Conservation (phyloP, 1,140 invertebrate genomes). For the Cyclina sinensis region DNA sequence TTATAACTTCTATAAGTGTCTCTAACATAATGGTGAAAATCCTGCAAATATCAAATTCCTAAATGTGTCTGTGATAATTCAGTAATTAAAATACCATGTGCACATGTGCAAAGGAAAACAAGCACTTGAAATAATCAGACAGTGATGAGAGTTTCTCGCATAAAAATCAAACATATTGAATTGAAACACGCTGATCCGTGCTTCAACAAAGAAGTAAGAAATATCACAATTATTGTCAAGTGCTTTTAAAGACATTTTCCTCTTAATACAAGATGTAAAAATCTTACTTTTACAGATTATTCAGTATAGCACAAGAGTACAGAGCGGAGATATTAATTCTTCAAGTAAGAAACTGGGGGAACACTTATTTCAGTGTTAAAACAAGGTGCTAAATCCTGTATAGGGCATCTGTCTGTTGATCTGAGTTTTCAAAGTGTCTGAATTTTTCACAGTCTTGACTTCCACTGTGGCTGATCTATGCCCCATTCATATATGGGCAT, state of each 20-base stretch:
- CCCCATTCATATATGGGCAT: too few relatives aligned
- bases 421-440: too few relatives aligned
- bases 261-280: not conserved
- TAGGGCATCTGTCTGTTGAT: not conserved
- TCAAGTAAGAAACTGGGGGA: not conserved
- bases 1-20: too few relatives aligned
- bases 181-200: not conserved
- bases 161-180: conserved; percentile 47
- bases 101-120: conserved; percentile 30
- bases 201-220: not conserved
- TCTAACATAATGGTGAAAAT: too few relatives aligned
- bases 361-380: too few relatives aligned
- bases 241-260: conserved; percentile 2
- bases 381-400: too few relatives aligned
- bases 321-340: too few relatives aligned
- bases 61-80: not conserved
- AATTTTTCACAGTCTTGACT: too few relatives aligned
- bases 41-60: too few relatives aligned
- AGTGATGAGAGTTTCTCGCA: conserved; percentile 7
- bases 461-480: too few relatives aligned
- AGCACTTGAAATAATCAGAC: conserved; percentile 23
- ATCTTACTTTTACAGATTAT: not conserved
- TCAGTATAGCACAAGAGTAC: not conserved
- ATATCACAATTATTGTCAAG: conserved; percentile 6
- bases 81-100: conserved; percentile 14